Base-by-base conservation (phyloP, 2,888 invertebrate species). In the Trichogramma dendrolimi region DNA sequence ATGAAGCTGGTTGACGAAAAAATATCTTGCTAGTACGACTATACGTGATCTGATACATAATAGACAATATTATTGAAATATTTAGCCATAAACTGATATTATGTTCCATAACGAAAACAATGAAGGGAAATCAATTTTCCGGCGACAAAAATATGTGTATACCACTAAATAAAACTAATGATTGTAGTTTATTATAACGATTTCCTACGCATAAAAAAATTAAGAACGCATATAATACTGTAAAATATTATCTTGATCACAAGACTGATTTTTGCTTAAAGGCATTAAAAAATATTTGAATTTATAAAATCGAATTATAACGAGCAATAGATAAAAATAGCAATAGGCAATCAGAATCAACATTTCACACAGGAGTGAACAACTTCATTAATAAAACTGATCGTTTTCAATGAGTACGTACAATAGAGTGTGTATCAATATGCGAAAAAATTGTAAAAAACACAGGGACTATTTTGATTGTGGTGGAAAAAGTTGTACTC, bases 231-330 rank as follows among this genome's bases (percentile, higher is more conserved):
- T 68, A 75, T 76, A 77, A 74, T 72, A 75, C n/a, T 48, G 48
- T 14, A 60, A 50, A 55, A 59, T 75, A 77, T 75, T 78, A 78
- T 78, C 76, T 79, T 73, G 77, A 79, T 72, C 78, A 72, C 79
- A 79, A 79, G 79, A 79, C 79, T 79, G 79, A 79, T 78, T 77
- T 60, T 79, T 76, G 75, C 73, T 77, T 78, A 76, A 38, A 59
- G 41, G 41, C 42, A 40, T 27, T 14, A 52, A 46, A 38, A n/a
- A 49, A 52, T 44, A 7, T 27, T 60, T 10, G 62, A 61, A 67
- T 69, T 67, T 27, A 68, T 64, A 38, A 63, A 65, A 71, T 68
- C 58, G 53, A 55, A 64, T 4, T 5, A 62, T 58, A 61, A 49
- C n/a, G 27, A 8, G 14, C 14, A 56, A 48, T 6, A 11, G 14